A percentile compares a stretch with the other conserved stretches of the same genome.
Conservation (phyloP, 2,113 vertebrate genomes). For the Pomatorhinus ruficollis region DNA sequence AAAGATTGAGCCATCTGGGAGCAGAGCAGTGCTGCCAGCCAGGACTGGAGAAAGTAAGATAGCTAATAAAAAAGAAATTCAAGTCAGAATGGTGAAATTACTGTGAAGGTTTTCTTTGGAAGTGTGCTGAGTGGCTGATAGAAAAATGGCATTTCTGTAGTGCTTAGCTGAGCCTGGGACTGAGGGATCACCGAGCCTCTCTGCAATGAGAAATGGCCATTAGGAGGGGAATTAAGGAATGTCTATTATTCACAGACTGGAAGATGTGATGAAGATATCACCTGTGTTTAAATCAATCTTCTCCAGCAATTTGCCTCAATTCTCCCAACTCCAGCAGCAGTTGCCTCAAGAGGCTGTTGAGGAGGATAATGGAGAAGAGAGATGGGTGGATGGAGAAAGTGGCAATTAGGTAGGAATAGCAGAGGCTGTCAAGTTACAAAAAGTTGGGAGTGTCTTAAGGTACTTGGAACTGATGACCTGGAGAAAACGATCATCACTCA, state of each 20-base stretch:
- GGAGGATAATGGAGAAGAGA: neutral
- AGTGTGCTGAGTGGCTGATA: neutral
- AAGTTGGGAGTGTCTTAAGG: neutral
- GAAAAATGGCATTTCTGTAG: neutral
- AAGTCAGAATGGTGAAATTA: neutral
- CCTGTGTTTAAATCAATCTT: neutral
- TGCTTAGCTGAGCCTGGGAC: neutral
- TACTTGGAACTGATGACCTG: neutral
- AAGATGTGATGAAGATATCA: conserved; percentile 1
- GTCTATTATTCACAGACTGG: neutral
- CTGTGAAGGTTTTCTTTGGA: neutral
- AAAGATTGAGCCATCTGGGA: neutral
- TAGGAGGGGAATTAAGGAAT: neutral
- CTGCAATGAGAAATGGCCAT: neutral
- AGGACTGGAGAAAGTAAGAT: neutral
- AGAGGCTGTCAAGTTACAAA: neutral
- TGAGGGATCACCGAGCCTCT: neutral
- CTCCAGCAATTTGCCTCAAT: neutral
- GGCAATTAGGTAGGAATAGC: neutral
- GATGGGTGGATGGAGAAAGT: neutral
- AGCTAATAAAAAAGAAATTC: neutral
- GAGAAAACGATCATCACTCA: neutral
- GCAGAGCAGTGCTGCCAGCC: neutral
- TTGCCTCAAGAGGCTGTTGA: neutral
- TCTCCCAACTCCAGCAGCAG: neutral